These are phyloP conservation scores for Xestia xanthographa DNA, from an alignment of 2,888 invertebrate species.

Conservation along the genomic window DNA sequence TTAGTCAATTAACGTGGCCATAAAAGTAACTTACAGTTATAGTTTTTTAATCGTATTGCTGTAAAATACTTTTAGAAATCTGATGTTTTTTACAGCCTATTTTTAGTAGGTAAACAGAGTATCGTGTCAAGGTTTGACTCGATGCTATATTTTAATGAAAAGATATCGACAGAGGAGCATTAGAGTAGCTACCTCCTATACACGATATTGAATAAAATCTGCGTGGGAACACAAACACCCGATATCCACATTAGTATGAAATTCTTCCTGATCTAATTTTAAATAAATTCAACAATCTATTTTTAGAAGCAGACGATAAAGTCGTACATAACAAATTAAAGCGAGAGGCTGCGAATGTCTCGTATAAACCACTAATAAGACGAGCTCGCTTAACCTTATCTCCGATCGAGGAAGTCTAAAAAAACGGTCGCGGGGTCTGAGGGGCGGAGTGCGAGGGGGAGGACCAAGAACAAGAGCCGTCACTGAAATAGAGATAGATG, in stretches of 20 bases:
- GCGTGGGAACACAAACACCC: conserved; percentile 40
- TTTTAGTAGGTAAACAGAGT: conserved; percentile 10
- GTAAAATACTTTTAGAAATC: conserved; percentile 31
- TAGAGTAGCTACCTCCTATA: conserved; percentile 3
- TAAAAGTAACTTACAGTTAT: conserved; percentile 61
- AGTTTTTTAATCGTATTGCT: conserved; percentile 54
- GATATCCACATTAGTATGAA: background rate
- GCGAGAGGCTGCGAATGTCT: conserved; percentile 81
- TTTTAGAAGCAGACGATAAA: conserved; percentile 57
- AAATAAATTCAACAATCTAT: conserved; percentile 46
- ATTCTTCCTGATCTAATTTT: conserved; percentile 3
- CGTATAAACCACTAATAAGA: conserved; percentile 88
- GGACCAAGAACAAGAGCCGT: conserved; percentile 90
- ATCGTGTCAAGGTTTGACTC: conserved; percentile 10
- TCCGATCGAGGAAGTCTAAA: conserved; percentile 90
- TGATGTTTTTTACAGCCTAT: conserved; percentile 28
- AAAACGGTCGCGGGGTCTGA: conserved; percentile 83
- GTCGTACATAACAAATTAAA: conserved; percentile 82
- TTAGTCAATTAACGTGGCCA: conserved; percentile 66
- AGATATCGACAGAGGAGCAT: conserved; percentile 10
- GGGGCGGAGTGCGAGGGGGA: conserved; percentile 72
- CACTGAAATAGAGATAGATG: conserved; percentile 91
- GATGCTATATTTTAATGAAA: conserved; percentile 1
- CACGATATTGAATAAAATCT: conserved; percentile 20
- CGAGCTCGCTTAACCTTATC: conserved; percentile 89